These are phyloP conservation scores for Boleophthalmus pectinirostris DNA, from an alignment of 2,113 vertebrate genomes.

Conservation along the genomic window DNA sequence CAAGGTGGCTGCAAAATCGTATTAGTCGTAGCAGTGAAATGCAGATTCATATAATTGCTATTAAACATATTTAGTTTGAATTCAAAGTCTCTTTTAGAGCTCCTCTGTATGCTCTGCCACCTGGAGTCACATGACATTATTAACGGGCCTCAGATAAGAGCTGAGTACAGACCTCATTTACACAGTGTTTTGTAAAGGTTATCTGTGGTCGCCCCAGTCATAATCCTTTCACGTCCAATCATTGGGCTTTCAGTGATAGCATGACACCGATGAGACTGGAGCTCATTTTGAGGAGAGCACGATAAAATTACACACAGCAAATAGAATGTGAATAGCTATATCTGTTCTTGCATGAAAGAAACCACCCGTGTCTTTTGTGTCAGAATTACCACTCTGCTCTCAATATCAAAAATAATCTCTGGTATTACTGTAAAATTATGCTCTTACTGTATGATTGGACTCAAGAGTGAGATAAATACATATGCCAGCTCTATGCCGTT, in stretches of 20 bases:
- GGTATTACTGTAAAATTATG: not conserved
- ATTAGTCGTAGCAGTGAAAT: too few relatives aligned
- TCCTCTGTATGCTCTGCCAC: constrained; percentile 37
- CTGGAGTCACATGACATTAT: constrained; percentile 59
- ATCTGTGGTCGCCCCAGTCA: constrained; percentile 67
- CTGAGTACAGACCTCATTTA: constrained; percentile 72
- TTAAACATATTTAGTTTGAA: not conserved
- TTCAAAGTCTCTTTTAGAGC: not conserved
- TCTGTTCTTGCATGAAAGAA: constrained; percentile 12
- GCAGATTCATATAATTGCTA: not conserved
- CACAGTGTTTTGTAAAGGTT: constrained; percentile 75
- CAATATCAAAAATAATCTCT: not conserved
- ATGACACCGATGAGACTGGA: constrained; percentile 24
- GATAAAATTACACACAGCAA: constrained; percentile 33
- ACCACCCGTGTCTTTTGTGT: constrained; percentile 9
- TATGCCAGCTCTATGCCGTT: not conserved
- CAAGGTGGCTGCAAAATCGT: too few relatives aligned
- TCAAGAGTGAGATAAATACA: not conserved
- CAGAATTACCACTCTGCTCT: constrained; percentile 14
- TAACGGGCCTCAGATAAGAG: constrained; percentile 61
- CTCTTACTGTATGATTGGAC: not conserved
- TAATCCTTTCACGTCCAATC: constrained; percentile 73
- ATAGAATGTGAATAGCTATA: constrained; percentile 29
- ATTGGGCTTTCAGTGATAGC: constrained; percentile 66
- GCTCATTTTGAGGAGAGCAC: constrained; percentile 14